phyloP scores from a whole-genome alignment of 2,113 vertebrate species.

The Heptranchias perlo region DNA sequence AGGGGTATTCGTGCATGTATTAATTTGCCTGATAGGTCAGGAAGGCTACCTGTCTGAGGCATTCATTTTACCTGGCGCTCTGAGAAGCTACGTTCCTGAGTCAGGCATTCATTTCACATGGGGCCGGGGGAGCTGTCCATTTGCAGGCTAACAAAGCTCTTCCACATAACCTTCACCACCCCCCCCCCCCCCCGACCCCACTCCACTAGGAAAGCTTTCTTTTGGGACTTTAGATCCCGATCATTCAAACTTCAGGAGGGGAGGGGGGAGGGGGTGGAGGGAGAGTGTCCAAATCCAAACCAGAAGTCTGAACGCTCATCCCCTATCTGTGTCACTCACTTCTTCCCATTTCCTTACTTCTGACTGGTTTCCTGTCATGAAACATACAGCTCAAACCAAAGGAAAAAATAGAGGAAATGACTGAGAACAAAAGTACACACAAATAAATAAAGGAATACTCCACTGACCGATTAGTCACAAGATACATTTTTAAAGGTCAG shows the following conservation, averaged over 20 bases:
- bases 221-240: not conserved
- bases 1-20: not conserved
- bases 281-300: too few relatives aligned
- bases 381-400: not conserved
- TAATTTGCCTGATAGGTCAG: too few relatives aligned
- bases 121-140: not conserved
- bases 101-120: not conserved
- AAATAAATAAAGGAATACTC: not conserved
- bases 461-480: not conserved
- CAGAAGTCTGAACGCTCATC: too few relatives aligned
- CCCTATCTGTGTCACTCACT: not conserved
- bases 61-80: not conserved
- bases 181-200: not conserved
- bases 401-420: not conserved
- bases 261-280: too few relatives aligned
- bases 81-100: not conserved
- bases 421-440: not conserved
- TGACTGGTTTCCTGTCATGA: not conserved
- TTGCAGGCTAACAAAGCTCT: not conserved
- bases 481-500: not conserved
- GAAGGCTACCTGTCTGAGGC: not conserved
- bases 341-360: constrained; percentile 10
- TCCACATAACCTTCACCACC: not conserved
- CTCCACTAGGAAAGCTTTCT: not conserved
- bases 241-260: not conserved